Percentiles rank a stretch among this genome's conserved stretches.
Conservation (phyloP, 2,888 invertebrate species). For the Torymus tubicola region DNA sequence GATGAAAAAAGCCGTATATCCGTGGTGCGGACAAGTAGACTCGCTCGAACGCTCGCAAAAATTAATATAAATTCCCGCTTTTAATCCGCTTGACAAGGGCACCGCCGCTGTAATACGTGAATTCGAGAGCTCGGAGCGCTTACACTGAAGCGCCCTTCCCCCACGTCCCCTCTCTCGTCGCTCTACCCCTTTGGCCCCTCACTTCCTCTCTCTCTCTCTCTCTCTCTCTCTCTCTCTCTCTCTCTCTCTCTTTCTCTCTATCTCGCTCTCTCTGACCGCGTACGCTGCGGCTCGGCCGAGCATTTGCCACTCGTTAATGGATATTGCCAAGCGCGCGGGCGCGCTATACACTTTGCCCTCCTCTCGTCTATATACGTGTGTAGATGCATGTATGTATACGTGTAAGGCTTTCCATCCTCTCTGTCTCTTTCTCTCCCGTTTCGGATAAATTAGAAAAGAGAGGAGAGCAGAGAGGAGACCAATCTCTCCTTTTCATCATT, state of each 20-base stretch:
- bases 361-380: neutral
- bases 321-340: constrained; percentile 52
- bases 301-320: constrained; percentile 59
- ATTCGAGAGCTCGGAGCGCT: constrained; percentile 30
- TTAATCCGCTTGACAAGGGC: constrained; percentile 47
- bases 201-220: constrained; percentile 17
- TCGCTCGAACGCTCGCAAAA: constrained; percentile 19
- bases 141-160: constrained; percentile 31
- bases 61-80: constrained; percentile 57
- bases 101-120: constrained; percentile 25
- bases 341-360: constrained; percentile 37
- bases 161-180: neutral
- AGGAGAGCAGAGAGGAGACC: constrained; percentile 6
- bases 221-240: constrained; percentile 16
- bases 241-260: neutral
- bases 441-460: constrained; percentile 57
- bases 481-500: constrained; percentile 54
- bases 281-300: constrained; percentile 35
- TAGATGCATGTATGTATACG: constrained; percentile 9
- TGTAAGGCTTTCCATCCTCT: constrained; percentile 15
- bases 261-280: constrained; percentile 23
- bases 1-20: constrained; percentile 6
- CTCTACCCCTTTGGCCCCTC: neutral
- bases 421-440: constrained; percentile 10
- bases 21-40: neutral